A percentile compares a stretch with the other conserved stretches of the same genome.
These are phyloP conservation scores for Apoda limacodes DNA, from an alignment of 2,888 invertebrate species.

Conservation along the genomic window DNA sequence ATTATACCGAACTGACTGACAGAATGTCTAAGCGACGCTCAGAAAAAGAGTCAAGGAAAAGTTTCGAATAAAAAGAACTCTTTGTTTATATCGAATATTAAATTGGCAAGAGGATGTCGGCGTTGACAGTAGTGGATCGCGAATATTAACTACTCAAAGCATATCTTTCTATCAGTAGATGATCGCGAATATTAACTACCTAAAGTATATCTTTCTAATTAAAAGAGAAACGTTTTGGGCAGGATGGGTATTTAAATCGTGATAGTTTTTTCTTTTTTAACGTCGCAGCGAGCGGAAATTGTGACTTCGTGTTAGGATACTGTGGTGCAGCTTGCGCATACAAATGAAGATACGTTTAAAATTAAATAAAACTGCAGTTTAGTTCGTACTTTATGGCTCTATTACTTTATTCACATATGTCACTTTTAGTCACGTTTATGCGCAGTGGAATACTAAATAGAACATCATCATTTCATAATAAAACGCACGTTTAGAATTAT, in stretches of 20 bases:
- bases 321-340: constrained; percentile 42
- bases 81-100: constrained; percentile 51
- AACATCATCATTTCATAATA: too few relatives aligned
- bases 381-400: too few relatives aligned
- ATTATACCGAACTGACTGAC: constrained; percentile 59
- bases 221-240: constrained; percentile 55
- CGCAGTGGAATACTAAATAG: too few relatives aligned
- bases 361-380: constrained; percentile 46
- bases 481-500: too few relatives aligned
- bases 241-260: constrained; percentile 56
- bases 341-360: constrained; percentile 49
- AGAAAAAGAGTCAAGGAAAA: constrained; percentile 44
- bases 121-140: constrained; percentile 35
- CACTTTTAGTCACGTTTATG: too few relatives aligned
- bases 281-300: constrained; percentile 59
- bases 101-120: constrained; percentile 39
- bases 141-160: too few relatives aligned
- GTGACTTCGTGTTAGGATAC: constrained; percentile 60
- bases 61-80: constrained; percentile 43
- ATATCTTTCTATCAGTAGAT: too few relatives aligned
- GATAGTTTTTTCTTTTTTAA: constrained; percentile 55
- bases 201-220: too few relatives aligned
- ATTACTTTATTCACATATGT: too few relatives aligned
- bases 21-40: constrained; percentile 50
- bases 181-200: constrained; percentile 50